Evolutionary conservation across 1,140 invertebrate genomes (phyloP).

Genomic region (Camponotus floridanus): DNA sequence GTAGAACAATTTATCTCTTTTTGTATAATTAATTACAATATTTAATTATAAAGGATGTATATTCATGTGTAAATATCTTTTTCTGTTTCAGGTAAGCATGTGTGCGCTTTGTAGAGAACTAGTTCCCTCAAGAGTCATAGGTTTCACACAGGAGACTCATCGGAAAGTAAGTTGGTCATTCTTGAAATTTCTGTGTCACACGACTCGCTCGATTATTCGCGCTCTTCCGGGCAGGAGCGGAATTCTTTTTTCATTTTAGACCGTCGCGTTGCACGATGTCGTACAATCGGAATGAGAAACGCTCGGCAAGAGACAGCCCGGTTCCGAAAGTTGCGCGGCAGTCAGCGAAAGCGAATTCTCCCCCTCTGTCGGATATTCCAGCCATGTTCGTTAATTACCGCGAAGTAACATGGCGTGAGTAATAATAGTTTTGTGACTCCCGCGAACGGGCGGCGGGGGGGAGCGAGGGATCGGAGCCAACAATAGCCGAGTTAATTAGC

Average conservation of each 20-base stretch:
- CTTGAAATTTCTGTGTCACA: conserved; percentile 20
- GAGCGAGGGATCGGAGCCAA: conserved; percentile 70
- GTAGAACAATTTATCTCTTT: background rate
- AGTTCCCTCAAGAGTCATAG: background rate
- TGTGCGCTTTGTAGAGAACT: background rate
- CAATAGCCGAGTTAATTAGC: conserved; percentile 84
- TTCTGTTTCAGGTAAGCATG: conserved; percentile 80
- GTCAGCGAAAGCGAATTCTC: conserved; percentile 55
- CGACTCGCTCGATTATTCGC: conserved; percentile 32
- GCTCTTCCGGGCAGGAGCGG: background rate
- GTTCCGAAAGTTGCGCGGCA: conserved; percentile 51
- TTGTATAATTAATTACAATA: background rate
- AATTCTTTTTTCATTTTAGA: conserved; percentile 39
- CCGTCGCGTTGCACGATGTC: conserved; percentile 11
- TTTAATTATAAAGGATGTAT: background rate
- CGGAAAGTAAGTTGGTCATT: conserved; percentile 48
- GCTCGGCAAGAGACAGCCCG: conserved; percentile 48
- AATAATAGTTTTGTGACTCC: conserved; percentile 82
- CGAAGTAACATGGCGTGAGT: conserved; percentile 77
- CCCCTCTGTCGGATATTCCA: conserved; percentile 67
- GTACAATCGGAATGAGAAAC: conserved; percentile 32
- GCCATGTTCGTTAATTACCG: conserved; percentile 75
- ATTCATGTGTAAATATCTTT: conserved; percentile 42
- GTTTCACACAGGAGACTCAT: background rate
- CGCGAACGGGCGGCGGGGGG: conserved; percentile 48